These are phyloP conservation scores for Meghimatium bilineatum DNA, from an alignment of 2,888 invertebrate genomes.

Conservation along the genomic window DNA sequence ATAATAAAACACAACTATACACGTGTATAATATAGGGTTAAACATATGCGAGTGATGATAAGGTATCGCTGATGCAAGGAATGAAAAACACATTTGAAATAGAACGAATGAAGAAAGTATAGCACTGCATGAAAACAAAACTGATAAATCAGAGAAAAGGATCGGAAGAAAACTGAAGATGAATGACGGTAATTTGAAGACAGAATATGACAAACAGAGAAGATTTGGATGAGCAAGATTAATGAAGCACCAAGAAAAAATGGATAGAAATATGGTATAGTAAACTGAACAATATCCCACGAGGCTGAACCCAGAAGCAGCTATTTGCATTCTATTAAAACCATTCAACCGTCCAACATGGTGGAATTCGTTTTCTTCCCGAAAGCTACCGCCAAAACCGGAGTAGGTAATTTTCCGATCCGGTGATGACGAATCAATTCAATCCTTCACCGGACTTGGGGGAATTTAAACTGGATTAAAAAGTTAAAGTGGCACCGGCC, in stretches of 20 bases:
- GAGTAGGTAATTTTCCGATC: slow-evolving; percentile 21
- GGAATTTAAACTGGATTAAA: slow-evolving; percentile 7
- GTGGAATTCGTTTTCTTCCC: neutral
- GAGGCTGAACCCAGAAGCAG: neutral
- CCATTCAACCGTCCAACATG: neutral
- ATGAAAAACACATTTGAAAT: too few relatives aligned
- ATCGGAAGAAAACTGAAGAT: too few relatives aligned
- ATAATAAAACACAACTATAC: too few relatives aligned
- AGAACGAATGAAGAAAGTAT: too few relatives aligned
- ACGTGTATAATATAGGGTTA: too few relatives aligned
- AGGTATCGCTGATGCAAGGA: too few relatives aligned
- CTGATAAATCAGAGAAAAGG: too few relatives aligned
- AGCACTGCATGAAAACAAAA: too few relatives aligned
- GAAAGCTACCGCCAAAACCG: neutral
- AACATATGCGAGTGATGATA: too few relatives aligned
- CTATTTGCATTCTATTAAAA: neutral
- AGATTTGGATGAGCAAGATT: neutral
- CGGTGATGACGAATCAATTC: neutral
- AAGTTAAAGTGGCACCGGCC: neutral
- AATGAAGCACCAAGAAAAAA: neutral
- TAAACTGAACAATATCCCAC: neutral
- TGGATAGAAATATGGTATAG: neutral
- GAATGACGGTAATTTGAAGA: neutral
- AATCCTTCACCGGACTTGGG: neutral
- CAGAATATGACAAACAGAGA: neutral